Conservation (phyloP, 2,113 vertebrate species). For the Ptilorrhoa leucosticta region DNA sequence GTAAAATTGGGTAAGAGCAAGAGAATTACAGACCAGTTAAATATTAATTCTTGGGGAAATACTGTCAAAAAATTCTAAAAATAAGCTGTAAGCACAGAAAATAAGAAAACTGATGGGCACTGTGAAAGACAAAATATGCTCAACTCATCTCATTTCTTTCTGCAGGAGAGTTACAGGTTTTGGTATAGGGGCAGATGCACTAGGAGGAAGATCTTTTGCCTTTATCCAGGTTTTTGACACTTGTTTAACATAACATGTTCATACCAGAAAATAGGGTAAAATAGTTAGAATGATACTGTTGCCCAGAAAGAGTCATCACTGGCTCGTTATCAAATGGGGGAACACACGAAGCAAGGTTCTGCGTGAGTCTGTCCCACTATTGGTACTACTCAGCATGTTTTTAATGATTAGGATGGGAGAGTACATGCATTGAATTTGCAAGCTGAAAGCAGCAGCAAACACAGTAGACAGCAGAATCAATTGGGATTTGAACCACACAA, state of each 20-base stretch:
- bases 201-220: background rate
- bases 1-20: background rate
- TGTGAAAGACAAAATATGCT: background rate
- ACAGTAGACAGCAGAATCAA: background rate
- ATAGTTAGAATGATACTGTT: background rate
- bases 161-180: background rate
- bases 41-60: background rate
- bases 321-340: background rate
- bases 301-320: background rate
- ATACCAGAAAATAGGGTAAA: background rate
- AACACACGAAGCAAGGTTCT: background rate
- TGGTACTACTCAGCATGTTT: background rate
- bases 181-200: background rate
- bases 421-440: background rate
- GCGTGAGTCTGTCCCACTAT: background rate
- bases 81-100: background rate
- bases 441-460: background rate
- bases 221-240: background rate
- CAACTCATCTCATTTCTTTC: background rate
- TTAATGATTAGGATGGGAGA: background rate
- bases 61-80: background rate
- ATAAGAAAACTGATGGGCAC: background rate
- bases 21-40: background rate
- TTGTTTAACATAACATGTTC: background rate
- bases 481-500: background rate